Conservation (phyloP, 2,113 vertebrate species). For the Origma solitaria region DNA sequence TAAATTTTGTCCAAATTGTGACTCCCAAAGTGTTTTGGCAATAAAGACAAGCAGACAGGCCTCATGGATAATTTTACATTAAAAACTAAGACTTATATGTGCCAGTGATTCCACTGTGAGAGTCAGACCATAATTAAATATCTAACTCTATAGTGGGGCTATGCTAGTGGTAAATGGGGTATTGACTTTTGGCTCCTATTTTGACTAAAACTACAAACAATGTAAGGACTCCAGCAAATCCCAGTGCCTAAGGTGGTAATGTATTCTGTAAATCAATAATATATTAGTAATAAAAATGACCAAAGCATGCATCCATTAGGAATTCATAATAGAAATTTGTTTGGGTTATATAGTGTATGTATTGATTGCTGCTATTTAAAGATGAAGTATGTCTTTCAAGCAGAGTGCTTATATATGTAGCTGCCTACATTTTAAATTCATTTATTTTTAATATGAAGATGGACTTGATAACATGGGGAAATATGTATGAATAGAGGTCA, state of each 20-base stretch:
- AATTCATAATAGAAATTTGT: conserved; percentile 61
- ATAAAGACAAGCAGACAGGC: conserved; percentile 3
- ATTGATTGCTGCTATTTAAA: conserved; percentile 55
- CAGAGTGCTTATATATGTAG: conserved; percentile 13
- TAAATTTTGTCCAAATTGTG: background rate
- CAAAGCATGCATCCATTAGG: conserved; percentile 46
- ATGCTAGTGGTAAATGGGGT: conserved; percentile 56
- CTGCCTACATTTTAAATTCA: conserved; percentile 30
- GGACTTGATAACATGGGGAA: conserved; percentile 3
- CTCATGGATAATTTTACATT: conserved; percentile 34
- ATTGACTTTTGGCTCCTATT: conserved; percentile 48
- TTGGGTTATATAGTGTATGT: conserved; percentile 32
- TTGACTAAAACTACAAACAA: conserved; percentile 36
- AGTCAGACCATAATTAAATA: conserved; percentile 22
- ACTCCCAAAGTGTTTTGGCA: conserved; percentile 8
- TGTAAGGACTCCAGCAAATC: conserved; percentile 44
- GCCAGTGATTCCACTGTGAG: background rate
- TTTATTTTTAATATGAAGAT: conserved; percentile 46
- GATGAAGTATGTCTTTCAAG: conserved; percentile 39
- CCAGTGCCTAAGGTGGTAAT: conserved; percentile 24
- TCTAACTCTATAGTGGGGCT: background rate
- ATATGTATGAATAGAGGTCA: background rate
- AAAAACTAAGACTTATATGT: conserved; percentile 31
- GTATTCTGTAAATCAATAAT: conserved; percentile 58
- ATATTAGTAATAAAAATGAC: conserved; percentile 64